These are phyloP conservation scores for Rosalia funebris DNA, from an alignment of 2,888 invertebrate species.

Conservation along the genomic window DNA sequence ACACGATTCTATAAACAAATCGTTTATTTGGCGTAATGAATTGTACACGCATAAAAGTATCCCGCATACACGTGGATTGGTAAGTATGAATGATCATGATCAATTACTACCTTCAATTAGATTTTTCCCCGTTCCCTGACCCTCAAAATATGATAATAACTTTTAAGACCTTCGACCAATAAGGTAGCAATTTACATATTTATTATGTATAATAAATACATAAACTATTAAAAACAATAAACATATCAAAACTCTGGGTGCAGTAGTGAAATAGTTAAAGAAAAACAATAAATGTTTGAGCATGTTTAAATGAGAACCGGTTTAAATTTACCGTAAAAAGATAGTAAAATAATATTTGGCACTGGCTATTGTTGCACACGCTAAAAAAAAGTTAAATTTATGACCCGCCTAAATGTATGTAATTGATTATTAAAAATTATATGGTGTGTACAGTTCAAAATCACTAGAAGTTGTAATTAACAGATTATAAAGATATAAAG, in stretches of 20 bases:
- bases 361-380: background rate
- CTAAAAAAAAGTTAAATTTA: background rate
- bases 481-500: background rate
- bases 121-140: too few species aligned
- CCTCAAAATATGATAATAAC: too few species aligned
- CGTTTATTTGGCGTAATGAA: slow-evolving; percentile 6
- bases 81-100: too few species aligned
- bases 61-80: background rate
- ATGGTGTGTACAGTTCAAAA: background rate
- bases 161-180: too few species aligned
- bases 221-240: too few species aligned
- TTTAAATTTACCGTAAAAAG: background rate
- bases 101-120: too few species aligned
- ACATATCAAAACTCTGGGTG: too few species aligned
- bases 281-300: too few species aligned
- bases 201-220: too few species aligned
- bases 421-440: background rate
- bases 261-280: too few species aligned
- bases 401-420: background rate
- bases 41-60: background rate
- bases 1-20: slow-evolving; percentile 3
- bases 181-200: too few species aligned
- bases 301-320: too few species aligned
- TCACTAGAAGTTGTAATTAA: background rate
- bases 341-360: background rate